A percentile compares a stretch with the other conserved stretches of the same genome.
Evolutionary conservation across 2,797 vertebrate species (phyloP).

Genomic region (Sphenopsis melanotis): DNA sequence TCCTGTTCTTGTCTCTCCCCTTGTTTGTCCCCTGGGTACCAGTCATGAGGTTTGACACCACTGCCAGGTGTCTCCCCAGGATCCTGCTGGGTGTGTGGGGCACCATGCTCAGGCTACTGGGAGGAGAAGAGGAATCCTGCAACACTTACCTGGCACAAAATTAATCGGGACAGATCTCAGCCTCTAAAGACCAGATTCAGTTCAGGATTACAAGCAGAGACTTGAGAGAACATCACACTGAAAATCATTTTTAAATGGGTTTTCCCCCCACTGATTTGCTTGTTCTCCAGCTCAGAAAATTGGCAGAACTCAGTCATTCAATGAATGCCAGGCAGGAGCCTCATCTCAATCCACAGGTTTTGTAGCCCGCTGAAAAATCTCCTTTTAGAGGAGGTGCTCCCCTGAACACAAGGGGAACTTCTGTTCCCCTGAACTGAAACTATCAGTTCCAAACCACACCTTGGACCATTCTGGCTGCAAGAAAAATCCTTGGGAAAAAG

Average conservation of each 20-base stretch:
- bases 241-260: background rate
- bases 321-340: background rate
- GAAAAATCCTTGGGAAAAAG: background rate
- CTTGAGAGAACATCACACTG: background rate
- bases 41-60: rapidly evolving
- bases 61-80: background rate
- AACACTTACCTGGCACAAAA: background rate
- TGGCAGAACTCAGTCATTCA: background rate
- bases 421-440: background rate
- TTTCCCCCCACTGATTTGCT: background rate
- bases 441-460: background rate
- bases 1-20: background rate
- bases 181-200: background rate
- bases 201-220: background rate
- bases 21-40: background rate
- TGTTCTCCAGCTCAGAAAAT: background rate
- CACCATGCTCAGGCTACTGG: rapidly evolving
- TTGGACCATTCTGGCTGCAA: background rate
- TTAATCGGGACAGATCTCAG: background rate
- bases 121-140: background rate
- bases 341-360: background rate
- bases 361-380: background rate
- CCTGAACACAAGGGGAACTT: background rate
- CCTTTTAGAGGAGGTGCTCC: background rate
- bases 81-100: background rate